phyloP scores from a whole-genome alignment of 2,888 invertebrate genomes.

The Torymus texanus region DNA sequence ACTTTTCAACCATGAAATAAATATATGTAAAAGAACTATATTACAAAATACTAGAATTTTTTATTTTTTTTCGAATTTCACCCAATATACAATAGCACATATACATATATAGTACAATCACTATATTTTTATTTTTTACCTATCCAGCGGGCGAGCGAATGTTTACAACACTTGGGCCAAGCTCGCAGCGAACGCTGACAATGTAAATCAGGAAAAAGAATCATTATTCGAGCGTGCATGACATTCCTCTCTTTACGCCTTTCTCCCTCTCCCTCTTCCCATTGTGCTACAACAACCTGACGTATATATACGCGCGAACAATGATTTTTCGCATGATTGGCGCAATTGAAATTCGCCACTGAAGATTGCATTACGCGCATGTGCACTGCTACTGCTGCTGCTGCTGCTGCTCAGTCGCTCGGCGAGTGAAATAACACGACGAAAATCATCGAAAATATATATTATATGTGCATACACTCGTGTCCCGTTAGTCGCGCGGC shows the following conservation, averaged over 20 bases:
- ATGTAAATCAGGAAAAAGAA: constrained; percentile 36
- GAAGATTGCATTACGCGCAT: constrained; percentile 27
- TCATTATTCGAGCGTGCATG: constrained; percentile 29
- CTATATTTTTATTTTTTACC: too few species aligned
- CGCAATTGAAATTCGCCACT: constrained; percentile 40
- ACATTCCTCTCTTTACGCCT: not conserved
- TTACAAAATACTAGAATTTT: too few species aligned
- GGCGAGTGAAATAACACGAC: constrained; percentile 35
- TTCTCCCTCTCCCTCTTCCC: not conserved
- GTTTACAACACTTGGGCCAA: too few species aligned
- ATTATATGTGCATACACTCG: too few species aligned
- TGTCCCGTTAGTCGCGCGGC: not conserved
- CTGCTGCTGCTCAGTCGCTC: constrained; percentile 10
- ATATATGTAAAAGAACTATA: too few species aligned
- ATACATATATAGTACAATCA: too few species aligned
- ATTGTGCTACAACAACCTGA: constrained; percentile 10
- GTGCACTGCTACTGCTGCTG: too few species aligned
- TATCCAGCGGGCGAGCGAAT: too few species aligned
- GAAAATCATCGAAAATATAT: constrained; percentile 21
- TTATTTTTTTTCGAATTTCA: too few species aligned
- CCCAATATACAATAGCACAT: not conserved
- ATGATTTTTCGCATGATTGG: constrained; percentile 50
- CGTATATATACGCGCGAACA: constrained; percentile 10
- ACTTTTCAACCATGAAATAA: too few species aligned
- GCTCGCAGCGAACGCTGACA: constrained; percentile 7